phyloP scores from a whole-genome alignment of 2,113 vertebrate genomes.

The Emydura subglobosa region DNA sequence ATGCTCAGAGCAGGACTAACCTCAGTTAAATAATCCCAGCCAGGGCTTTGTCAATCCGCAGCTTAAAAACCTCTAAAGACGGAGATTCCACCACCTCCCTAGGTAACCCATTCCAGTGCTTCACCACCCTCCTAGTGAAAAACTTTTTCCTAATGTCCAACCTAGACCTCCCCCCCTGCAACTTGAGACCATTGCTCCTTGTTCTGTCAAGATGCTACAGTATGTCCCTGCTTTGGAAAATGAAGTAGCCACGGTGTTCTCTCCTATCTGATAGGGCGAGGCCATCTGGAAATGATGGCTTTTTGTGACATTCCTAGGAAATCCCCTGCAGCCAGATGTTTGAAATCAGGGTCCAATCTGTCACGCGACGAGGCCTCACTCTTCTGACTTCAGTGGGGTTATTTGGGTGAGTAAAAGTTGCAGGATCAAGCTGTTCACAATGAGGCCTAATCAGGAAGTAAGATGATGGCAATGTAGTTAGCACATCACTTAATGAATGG shows the following conservation, averaged over 20 bases:
- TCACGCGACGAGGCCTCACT: not conserved
- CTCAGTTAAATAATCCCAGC: no score
- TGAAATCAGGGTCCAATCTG: not conserved
- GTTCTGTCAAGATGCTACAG: not conserved
- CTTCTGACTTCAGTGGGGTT: rapidly evolving
- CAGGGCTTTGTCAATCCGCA: no score
- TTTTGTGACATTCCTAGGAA: not conserved
- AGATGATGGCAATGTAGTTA: not conserved
- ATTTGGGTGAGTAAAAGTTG: not conserved
- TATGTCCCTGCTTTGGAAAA: not conserved
- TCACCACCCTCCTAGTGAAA: no score
- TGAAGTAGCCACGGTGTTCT: not conserved
- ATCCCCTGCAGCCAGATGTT: not conserved
- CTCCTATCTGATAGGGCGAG: rapidly evolving
- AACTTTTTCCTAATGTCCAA: no score
- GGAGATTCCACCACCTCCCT: no score
- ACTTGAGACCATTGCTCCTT: no score
- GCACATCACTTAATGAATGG: not conserved
- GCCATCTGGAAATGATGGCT: not conserved
- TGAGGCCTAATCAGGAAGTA: slow-evolving; percentile 37
- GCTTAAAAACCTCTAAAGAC: no score
- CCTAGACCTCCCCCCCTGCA: no score
- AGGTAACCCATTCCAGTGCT: no score
- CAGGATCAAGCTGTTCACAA: not conserved
- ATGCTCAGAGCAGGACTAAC: no score